A percentile compares a stretch with the other conserved stretches of the same genome.
Evolutionary conservation across 2,113 vertebrate species (phyloP).

Genomic region (Piaya cayana): DNA sequence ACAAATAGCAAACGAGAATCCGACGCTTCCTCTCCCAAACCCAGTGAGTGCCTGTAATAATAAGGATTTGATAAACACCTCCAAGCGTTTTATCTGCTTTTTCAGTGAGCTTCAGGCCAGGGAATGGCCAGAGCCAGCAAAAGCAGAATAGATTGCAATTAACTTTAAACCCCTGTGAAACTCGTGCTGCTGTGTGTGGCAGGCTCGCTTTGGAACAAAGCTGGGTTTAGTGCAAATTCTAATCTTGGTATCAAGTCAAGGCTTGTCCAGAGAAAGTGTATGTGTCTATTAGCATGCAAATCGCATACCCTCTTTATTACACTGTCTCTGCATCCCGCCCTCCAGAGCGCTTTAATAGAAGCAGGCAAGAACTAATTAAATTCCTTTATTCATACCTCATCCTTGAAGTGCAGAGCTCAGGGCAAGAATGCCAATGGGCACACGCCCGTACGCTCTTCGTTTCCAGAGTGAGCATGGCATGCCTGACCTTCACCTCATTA

Average conservation of each 20-base stretch:
- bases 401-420: not conserved
- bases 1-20: not conserved
- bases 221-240: not conserved
- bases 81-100: constrained; percentile 11
- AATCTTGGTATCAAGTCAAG: constrained; percentile 20
- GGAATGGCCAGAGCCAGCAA: not conserved
- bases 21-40: not conserved
- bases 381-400: constrained; percentile 54
- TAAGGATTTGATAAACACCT: constrained; percentile 30
- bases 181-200: not conserved
- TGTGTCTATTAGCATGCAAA: constrained; percentile 41
- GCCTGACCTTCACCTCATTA: constrained; percentile 36
- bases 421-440: constrained; percentile 47
- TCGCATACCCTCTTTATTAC: constrained; percentile 32
- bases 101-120: constrained; percentile 5
- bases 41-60: not conserved
- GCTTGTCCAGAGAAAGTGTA: constrained; percentile 33
- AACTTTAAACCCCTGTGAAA: not conserved
- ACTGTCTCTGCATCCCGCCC: constrained; percentile 22
- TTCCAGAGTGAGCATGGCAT: not conserved
- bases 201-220: not conserved
- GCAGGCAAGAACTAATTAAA: constrained; percentile 57
- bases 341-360: not conserved
- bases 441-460: not conserved
- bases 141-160: not conserved